Evolutionary conservation across 2,113 vertebrate species (phyloP).

Genomic region (Canis aureus): DNA sequence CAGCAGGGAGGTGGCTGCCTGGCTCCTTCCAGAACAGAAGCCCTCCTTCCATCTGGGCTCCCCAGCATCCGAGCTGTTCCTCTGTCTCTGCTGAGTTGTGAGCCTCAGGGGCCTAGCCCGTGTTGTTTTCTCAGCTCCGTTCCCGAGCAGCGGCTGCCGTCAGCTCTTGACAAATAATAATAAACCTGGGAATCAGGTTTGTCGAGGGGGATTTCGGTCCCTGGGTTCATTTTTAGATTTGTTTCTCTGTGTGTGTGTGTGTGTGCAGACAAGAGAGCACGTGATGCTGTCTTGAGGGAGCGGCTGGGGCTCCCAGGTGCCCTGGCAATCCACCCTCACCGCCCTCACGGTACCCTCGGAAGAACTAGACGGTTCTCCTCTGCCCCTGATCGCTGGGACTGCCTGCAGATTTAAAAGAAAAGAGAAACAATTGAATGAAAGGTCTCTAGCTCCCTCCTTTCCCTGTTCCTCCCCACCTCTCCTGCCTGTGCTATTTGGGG

Average conservation of each 20-base stretch:
- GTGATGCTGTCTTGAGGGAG: neutral
- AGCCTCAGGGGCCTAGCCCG: slow-evolving; percentile 59
- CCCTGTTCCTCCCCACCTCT: neutral
- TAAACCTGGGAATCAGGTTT: slow-evolving; percentile 78
- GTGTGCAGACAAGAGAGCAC: slow-evolving; percentile 56
- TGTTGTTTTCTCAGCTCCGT: slow-evolving; percentile 76
- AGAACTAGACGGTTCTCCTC: neutral
- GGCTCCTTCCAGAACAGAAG: neutral
- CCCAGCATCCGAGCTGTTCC: slow-evolving; percentile 41
- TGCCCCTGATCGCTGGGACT: neutral
- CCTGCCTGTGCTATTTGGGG: neutral
- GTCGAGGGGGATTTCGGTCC: slow-evolving; percentile 71
- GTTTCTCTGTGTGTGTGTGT: slow-evolving; percentile 49
- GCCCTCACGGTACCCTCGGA: neutral
- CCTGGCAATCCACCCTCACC: neutral
- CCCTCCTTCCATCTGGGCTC: neutral
- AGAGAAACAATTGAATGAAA: slow-evolving; percentile 38
- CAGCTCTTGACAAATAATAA: slow-evolving; percentile 78
- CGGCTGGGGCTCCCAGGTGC: neutral
- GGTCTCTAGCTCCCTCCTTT: neutral
- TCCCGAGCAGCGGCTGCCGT: slow-evolving; percentile 65
- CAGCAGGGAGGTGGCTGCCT: neutral
- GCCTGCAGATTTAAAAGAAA: neutral
- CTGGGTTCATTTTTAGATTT: slow-evolving; percentile 78
- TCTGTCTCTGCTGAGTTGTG: slow-evolving; percentile 65